Conservation (phyloP, 2,113 vertebrate species). For the Sylvia atricapilla region DNA sequence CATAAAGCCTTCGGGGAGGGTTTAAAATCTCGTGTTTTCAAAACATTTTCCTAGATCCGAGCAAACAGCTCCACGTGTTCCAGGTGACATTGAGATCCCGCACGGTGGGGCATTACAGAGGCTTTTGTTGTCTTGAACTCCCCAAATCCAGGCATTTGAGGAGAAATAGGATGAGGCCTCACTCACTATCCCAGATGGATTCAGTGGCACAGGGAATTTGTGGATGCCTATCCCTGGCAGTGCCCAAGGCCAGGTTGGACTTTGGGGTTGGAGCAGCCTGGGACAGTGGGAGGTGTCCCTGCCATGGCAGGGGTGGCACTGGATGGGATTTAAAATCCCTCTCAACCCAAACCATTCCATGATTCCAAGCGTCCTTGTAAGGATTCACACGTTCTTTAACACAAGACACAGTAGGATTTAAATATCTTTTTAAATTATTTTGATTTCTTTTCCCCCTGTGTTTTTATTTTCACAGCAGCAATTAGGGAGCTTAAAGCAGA, state of each 20-base stretch:
- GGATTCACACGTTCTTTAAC: not conserved
- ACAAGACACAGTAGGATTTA: not conserved
- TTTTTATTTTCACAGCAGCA: not conserved
- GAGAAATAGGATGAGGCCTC: not conserved
- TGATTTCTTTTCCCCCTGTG: rapidly evolving
- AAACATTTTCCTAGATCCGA: not conserved
- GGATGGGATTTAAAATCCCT: rapidly evolving
- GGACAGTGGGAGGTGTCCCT: not conserved
- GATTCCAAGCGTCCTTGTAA: not conserved
- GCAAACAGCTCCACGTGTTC: conserved; percentile 3
- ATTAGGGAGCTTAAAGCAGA: not conserved
- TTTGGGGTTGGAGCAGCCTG: not conserved
- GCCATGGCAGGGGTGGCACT: not conserved
- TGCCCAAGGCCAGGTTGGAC: rapidly evolving
- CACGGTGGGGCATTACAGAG: not conserved
- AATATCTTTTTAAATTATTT: not conserved
- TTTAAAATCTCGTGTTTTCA: conserved; percentile 40
- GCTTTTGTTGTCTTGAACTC: not conserved
- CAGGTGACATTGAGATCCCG: not conserved
- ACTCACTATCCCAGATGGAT: not conserved
- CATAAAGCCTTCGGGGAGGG: not conserved
- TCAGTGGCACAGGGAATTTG: not conserved
- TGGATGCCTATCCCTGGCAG: not conserved
- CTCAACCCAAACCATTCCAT: not conserved
- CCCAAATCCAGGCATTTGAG: not conserved